A percentile compares a stretch with the other conserved stretches of the same genome.
Evolutionary conservation across 2,888 invertebrate species (phyloP).

Genomic region (Melolontha melolontha): DNA sequence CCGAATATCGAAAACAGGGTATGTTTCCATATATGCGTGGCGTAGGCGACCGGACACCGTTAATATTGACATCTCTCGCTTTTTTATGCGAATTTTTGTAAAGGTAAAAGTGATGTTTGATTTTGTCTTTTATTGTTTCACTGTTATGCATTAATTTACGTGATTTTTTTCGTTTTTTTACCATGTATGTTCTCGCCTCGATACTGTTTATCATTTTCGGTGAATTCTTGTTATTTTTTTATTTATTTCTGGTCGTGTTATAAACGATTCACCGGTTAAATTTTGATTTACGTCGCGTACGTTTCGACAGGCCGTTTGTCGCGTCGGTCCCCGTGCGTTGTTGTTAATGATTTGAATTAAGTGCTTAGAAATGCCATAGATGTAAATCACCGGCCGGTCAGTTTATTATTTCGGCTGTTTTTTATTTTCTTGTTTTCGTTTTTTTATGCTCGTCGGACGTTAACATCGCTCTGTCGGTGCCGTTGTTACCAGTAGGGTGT

Average conservation of each 20-base stretch:
- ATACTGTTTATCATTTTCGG: slow-evolving; percentile 12
- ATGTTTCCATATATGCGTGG: slow-evolving; percentile 48
- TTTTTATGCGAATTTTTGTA: slow-evolving; percentile 60
- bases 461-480: slow-evolving; percentile 11
- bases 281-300: slow-evolving; percentile 37
- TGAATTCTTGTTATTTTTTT: slow-evolving; percentile 26
- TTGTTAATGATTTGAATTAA: slow-evolving; percentile 33
- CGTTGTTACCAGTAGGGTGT: slow-evolving; percentile 7
- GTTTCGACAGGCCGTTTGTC: slow-evolving; percentile 37
- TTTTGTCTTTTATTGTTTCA: slow-evolving; percentile 61
- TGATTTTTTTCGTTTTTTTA: slow-evolving; percentile 28
- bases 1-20: slow-evolving; percentile 43
- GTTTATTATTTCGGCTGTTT: slow-evolving; percentile 30
- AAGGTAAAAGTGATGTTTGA: slow-evolving; percentile 63
- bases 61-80: slow-evolving; percentile 60
- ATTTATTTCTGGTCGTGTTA: slow-evolving; percentile 29
- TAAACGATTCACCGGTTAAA: slow-evolving; percentile 38
- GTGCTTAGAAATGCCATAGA: slow-evolving; percentile 35
- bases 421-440: slow-evolving; percentile 18
- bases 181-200: slow-evolving; percentile 14
- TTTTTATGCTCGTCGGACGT: slow-evolving; percentile 16
- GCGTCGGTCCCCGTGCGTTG: slow-evolving; percentile 12
- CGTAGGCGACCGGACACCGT: slow-evolving; percentile 53
- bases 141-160: slow-evolving; percentile 50
- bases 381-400: slow-evolving; percentile 25